Evolutionary conservation across 1,140 invertebrate species (phyloP).

Genomic region (Riptortus pedestris): DNA sequence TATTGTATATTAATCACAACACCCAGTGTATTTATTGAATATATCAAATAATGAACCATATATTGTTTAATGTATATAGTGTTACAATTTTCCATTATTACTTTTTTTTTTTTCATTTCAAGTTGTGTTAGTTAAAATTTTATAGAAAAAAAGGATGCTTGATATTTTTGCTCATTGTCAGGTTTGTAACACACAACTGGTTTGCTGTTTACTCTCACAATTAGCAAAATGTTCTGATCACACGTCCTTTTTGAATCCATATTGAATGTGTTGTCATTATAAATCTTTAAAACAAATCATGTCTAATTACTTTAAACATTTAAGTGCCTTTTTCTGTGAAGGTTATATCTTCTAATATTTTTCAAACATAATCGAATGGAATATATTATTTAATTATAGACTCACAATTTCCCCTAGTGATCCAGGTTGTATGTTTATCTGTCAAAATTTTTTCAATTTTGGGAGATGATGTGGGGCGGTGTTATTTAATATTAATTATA

Average conservation of each 20-base stretch:
- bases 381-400: slow-evolving; percentile 15
- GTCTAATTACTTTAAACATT: slow-evolving; percentile 18
- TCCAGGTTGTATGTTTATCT: slow-evolving; percentile 6
- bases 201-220: background rate
- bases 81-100: slow-evolving; percentile 4
- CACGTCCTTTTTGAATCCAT: background rate
- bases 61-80: slow-evolving; percentile 5
- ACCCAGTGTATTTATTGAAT: slow-evolving; percentile 7
- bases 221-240: slow-evolving; percentile 1
- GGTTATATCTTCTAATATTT: slow-evolving; percentile 8
- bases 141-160: background rate
- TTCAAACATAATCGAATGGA: background rate
- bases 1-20: slow-evolving; percentile 12
- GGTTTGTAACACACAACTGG: background rate
- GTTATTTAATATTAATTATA: slow-evolving; percentile 14
- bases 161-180: slow-evolving; percentile 3
- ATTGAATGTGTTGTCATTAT: background rate
- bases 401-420: slow-evolving; percentile 11
- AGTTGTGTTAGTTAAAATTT: background rate
- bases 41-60: background rate
- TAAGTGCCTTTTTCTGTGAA: slow-evolving; percentile 20
- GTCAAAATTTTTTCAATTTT: background rate
- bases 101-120: background rate
- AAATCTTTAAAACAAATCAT: background rate
- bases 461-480: slow-evolving; percentile 8